Percentiles rank a stretch among this genome's conserved stretches.
phyloP scores from a whole-genome alignment of 2,888 invertebrate species.

The Brachypterus glaber region DNA sequence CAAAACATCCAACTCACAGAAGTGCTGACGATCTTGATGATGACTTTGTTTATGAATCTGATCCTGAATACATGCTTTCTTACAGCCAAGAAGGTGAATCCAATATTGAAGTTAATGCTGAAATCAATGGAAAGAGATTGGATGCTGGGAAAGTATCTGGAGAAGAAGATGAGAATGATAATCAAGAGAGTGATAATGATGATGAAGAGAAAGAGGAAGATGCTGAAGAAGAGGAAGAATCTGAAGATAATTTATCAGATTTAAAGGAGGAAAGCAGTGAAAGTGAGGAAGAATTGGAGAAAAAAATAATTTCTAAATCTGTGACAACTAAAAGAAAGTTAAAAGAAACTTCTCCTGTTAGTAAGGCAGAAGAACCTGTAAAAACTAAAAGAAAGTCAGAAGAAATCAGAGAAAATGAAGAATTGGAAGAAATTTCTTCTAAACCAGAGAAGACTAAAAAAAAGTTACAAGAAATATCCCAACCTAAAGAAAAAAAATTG shows the following conservation, averaged over 20 bases:
- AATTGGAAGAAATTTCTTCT: slow-evolving; percentile 20
- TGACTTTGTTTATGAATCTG: slow-evolving; percentile 57
- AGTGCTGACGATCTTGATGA: slow-evolving; percentile 84
- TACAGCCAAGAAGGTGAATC: slow-evolving; percentile 34
- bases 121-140: slow-evolving; percentile 31
- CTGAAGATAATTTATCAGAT: slow-evolving; percentile 42
- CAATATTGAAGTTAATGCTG: slow-evolving; percentile 35
- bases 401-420: slow-evolving; percentile 5
- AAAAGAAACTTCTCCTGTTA: not conserved
- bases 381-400: slow-evolving; percentile 19
- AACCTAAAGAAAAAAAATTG: not conserved
- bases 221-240: slow-evolving; percentile 27
- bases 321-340: not conserved
- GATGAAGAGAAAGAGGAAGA: slow-evolving; percentile 27
- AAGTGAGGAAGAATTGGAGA: slow-evolving; percentile 29
- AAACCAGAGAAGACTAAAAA: slow-evolving; percentile 23
- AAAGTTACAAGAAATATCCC: slow-evolving; percentile 11
- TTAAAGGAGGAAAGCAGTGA: slow-evolving; percentile 40
- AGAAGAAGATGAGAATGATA: slow-evolving; percentile 27
- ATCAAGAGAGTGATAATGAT: slow-evolving; percentile 28
- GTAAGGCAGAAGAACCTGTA: slow-evolving; percentile 35
- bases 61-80: slow-evolving; percentile 34
- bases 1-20: slow-evolving; percentile 52
- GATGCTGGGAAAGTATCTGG: slow-evolving; percentile 16
- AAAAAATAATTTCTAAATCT: slow-evolving; percentile 21